A percentile compares a stretch with the other conserved stretches of the same genome.
Evolutionary conservation across 2,888 invertebrate species (phyloP).

Genomic region (Leptinotarsa rubiginosa): DNA sequence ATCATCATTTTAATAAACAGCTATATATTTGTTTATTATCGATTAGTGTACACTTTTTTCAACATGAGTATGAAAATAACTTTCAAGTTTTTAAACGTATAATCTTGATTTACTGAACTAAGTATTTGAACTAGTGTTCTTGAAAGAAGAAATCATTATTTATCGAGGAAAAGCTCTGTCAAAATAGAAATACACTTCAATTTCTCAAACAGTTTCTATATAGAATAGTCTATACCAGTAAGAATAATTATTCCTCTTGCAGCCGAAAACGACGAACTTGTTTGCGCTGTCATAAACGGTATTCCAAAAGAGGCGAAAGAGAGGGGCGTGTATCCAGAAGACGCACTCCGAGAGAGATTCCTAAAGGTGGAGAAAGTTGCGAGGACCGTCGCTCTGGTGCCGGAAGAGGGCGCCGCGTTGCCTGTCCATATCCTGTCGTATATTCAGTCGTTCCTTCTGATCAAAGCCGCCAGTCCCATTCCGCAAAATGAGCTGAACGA

Average conservation of each 20-base stretch:
- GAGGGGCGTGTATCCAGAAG: constrained; percentile 90
- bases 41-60: too few species aligned
- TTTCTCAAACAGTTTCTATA: background rate
- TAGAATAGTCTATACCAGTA: background rate
- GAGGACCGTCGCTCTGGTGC: constrained; percentile 85
- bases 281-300: constrained; percentile 79
- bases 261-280: constrained; percentile 83
- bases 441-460: constrained; percentile 86
- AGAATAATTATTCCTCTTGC: constrained; percentile 24
- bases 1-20: too few species aligned
- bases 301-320: constrained; percentile 82
- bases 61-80: too few species aligned
- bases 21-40: constrained; percentile 1
- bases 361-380: constrained; percentile 84
- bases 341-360: constrained; percentile 86
- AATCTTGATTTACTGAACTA: too few species aligned
- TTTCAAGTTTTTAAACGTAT: too few species aligned
- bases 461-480: constrained; percentile 77
- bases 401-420: constrained; percentile 87
- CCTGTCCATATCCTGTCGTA: constrained; percentile 88
- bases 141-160: too few species aligned
- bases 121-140: too few species aligned
- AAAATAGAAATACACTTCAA: too few species aligned
- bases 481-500: constrained; percentile 80
- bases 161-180: too few species aligned